Conservation (phyloP, 2,888 invertebrate species). For the Acholoe squamosa region DNA sequence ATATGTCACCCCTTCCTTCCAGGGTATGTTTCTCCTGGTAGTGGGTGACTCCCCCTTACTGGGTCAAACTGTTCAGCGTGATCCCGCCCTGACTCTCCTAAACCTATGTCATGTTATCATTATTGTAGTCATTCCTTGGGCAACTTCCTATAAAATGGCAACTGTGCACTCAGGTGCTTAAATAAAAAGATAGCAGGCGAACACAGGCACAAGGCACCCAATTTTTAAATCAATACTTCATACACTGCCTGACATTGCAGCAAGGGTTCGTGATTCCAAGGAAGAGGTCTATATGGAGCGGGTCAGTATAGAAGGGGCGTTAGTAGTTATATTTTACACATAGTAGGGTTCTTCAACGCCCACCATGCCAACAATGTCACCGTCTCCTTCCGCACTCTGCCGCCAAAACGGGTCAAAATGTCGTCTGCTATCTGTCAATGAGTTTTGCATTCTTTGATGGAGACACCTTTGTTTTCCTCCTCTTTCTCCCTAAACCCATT, state of each 20-base stretch:
- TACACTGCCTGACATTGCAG: too few species aligned
- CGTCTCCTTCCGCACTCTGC: background rate
- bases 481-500: too few species aligned
- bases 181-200: background rate
- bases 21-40: background rate
- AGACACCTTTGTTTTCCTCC: background rate
- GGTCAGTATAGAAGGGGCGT: too few species aligned
- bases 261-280: too few species aligned
- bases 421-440: background rate
- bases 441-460: background rate
- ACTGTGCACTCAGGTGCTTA: background rate
- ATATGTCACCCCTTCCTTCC: slow-evolving; percentile 6
- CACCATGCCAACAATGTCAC: background rate
- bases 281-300: too few species aligned
- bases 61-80: background rate
- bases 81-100: background rate
- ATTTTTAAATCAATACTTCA: background rate
- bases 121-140: background rate
- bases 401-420: background rate
- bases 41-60: background rate
- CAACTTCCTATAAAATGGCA: background rate
- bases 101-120: background rate
- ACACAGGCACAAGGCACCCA: background rate
- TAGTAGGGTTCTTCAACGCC: too few species aligned
- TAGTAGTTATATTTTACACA: too few species aligned